Evolutionary conservation across 2,113 vertebrate genomes (phyloP), one percentile per base, ranked within the genome.

Genomic region (Nicator chloris): DNA sequence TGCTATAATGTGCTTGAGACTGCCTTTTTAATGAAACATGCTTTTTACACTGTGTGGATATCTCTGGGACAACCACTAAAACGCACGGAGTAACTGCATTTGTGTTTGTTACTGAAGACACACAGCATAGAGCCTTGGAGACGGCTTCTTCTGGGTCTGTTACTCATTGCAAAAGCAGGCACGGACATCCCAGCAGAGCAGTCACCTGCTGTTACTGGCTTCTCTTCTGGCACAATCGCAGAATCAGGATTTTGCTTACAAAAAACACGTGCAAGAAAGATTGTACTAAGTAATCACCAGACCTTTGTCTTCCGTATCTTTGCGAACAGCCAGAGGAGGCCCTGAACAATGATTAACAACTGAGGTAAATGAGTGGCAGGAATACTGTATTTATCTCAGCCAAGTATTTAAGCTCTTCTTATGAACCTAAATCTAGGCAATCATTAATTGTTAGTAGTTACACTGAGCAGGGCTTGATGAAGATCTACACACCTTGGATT

Each of bases 91-190:
- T 51, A 35, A 68, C 26, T 53, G 26, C 1, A 1, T 11, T 37
- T 90, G 70, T 3, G 0, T 56, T 85, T 8, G 20, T 64, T 63
- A 59, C 18, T 31, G 31, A 0, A 8, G 37, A 40, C 15, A 39
- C 13, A n/a, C n/a, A n/a, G 69, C 28, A 61, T 0, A 0, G 17
- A 76, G 17, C n/a, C 63, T 26, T 9, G 65, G 63, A 90, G 11
- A 45, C 19, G 30, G 57, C 61, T 84, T 78, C 30, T 61, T 71
- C 78, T 82, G 40, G 12, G 13, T 40, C 49, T 71, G 31, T 45
- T 87, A 85, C 69, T 72, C 61, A 54, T 51, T 53, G 26, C 26
- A 66, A 65, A 84, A 72, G 70, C 66, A 87, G 75, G 39, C 53
- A 73, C 6, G 1, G 50, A 65, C 63, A 82, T 39, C 85, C 5